Evolutionary conservation across 1,140 invertebrate genomes (phyloP).

Genomic region (Drosophila paulistorum): DNA sequence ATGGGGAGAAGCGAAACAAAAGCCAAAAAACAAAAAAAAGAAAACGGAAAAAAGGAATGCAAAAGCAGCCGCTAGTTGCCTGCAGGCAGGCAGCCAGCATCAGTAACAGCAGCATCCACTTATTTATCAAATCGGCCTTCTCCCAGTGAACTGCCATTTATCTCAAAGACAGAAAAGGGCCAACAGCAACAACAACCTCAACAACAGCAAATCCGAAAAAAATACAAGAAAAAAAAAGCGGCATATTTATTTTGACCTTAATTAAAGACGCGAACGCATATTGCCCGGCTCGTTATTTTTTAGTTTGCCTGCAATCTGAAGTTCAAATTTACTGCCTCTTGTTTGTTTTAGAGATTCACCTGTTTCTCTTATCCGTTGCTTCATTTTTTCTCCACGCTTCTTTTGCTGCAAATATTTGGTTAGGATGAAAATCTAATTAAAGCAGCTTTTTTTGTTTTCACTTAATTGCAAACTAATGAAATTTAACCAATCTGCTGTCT

Average conservation of each 20-base stretch:
- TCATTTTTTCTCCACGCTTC: neutral
- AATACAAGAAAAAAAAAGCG: slow-evolving; percentile 24
- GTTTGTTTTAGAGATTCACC: slow-evolving; percentile 5
- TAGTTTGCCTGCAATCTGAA: slow-evolving; percentile 11
- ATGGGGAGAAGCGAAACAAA: slow-evolving; percentile 3
- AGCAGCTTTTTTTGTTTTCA: slow-evolving; percentile 9
- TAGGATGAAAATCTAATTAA: slow-evolving; percentile 26
- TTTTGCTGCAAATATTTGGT: slow-evolving; percentile 40
- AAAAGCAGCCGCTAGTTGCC: slow-evolving; percentile 42
- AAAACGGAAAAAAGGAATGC: slow-evolving; percentile 37
- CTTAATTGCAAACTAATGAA: slow-evolving; percentile 49
- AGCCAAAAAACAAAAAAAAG: slow-evolving; percentile 5
- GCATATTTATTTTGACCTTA: slow-evolving; percentile 65
- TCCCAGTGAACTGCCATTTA: slow-evolving; percentile 43
- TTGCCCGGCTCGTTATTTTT: slow-evolving; percentile 47
- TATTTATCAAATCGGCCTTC: slow-evolving; percentile 55
- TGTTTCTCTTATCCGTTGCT: neutral
- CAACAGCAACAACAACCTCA: slow-evolving; percentile 19
- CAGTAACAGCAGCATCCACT: slow-evolving; percentile 37
- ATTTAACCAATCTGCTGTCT: slow-evolving; percentile 21
- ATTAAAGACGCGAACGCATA: slow-evolving; percentile 58
- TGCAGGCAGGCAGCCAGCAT: slow-evolving; percentile 24
- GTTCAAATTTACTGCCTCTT: slow-evolving; percentile 21
- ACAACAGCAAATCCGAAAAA: neutral
- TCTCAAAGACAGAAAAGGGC: slow-evolving; percentile 49